Conservation (phyloP, 2,888 invertebrate species). For the Tiphia femorata region DNA sequence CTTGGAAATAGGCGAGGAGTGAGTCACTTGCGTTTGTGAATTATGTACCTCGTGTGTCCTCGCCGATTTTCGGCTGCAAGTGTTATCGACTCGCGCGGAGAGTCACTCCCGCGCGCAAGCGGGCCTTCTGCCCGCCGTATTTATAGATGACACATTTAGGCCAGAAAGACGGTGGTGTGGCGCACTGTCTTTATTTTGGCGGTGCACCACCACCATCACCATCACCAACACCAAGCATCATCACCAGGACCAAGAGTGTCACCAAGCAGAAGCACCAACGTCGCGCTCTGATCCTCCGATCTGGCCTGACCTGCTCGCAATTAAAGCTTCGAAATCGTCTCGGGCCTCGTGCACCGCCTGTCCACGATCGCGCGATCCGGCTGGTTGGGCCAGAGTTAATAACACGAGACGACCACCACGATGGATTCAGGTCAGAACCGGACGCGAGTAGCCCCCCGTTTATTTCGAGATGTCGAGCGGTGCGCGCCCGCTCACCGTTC, state of each 20-base stretch:
- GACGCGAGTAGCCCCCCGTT: no score
- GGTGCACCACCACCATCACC: slow-evolving; percentile 18
- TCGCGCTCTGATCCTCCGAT: slow-evolving; percentile 17
- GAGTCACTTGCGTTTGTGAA: not conserved
- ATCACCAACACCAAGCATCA: no score
- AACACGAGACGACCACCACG: slow-evolving; percentile 14
- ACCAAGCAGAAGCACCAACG: no score
- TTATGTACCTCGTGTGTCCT: not conserved
- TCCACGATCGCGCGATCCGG: slow-evolving; percentile 16
- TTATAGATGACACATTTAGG: slow-evolving; percentile 68
- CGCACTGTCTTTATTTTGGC: slow-evolving; percentile 61
- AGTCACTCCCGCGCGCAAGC: slow-evolving; percentile 10
- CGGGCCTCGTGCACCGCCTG: slow-evolving; percentile 8
- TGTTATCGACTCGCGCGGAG: no score
- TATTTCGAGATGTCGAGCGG: no score
- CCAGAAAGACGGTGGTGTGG: slow-evolving; percentile 56
- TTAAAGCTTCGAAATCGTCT: slow-evolving; percentile 31
- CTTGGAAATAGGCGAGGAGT: not conserved
- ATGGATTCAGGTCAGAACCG: slow-evolving; percentile 14
- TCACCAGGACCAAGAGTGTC: slow-evolving; percentile 18
- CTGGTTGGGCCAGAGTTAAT: slow-evolving; percentile 11
- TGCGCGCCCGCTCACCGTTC: no score
- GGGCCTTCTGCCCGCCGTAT: slow-evolving; percentile 53
- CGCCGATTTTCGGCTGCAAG: no score
- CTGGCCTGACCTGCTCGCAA: slow-evolving; percentile 25